phyloP scores from a whole-genome alignment of 2,113 vertebrate species.

The Ailurus styani region DNA sequence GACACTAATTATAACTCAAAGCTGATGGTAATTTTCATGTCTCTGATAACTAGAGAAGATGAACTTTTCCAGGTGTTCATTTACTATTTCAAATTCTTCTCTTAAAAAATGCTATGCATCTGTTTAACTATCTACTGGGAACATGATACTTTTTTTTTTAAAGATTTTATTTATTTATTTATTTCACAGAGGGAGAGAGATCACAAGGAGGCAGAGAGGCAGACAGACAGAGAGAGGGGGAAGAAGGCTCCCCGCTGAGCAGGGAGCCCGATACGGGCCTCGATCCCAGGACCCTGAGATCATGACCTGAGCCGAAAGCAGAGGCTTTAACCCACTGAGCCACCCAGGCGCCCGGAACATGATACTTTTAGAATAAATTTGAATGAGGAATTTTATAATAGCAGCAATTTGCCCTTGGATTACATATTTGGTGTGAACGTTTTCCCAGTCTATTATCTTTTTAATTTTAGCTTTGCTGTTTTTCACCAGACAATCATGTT shows the following conservation, averaged over 20 bases:
- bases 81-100: constrained; percentile 21
- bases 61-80: neutral
- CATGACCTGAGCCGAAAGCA: no score
- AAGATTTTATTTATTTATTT: no score
- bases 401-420: neutral
- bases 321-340: no score
- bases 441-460: constrained; percentile 1
- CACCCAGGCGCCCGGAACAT: no score
- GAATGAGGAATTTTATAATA: constrained; percentile 27
- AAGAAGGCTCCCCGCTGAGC: no score
- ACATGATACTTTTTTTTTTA: constrained; percentile 4
- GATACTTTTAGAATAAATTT: constrained; percentile 31
- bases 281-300: no score
- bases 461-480: constrained; percentile 25
- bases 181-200: no score
- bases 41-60: constrained; percentile 7
- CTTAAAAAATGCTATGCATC: neutral
- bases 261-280: no score
- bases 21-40: neutral
- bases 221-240: no score
- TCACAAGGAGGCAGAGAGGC: no score
- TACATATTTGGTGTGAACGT: neutral
- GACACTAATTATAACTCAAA: neutral
- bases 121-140: neutral
- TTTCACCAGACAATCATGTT: neutral